These are phyloP conservation scores for Argyrosomus regius DNA, from an alignment of 2,797 vertebrate genomes.

Conservation along the genomic window DNA sequence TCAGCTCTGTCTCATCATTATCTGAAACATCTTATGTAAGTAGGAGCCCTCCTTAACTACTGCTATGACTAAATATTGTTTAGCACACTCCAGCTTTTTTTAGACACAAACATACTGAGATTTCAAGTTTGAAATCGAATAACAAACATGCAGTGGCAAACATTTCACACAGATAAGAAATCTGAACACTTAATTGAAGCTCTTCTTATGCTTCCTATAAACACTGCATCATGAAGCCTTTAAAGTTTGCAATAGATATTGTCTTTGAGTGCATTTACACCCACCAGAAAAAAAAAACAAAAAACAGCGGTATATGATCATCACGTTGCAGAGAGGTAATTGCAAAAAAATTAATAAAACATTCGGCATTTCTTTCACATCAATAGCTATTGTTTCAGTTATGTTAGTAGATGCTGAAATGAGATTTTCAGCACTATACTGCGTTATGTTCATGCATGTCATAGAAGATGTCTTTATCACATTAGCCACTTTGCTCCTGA, in stretches of 20 bases:
- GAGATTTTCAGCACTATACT: background rate
- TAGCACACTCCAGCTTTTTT: background rate
- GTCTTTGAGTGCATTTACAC: background rate
- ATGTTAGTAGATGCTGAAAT: background rate
- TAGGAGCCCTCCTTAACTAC: background rate
- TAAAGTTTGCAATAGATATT: conserved; percentile 15
- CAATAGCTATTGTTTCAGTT: background rate
- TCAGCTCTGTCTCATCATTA: background rate
- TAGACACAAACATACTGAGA: background rate
- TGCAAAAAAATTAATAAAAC: conserved; percentile 29
- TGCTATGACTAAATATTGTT: background rate
- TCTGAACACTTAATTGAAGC: conserved; percentile 9
- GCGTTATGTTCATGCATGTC: background rate
- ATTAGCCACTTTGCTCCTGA: background rate
- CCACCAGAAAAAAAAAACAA: background rate
- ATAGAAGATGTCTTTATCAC: background rate
- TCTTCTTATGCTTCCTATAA: background rate
- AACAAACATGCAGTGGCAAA: background rate
- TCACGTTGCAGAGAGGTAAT: conserved; percentile 9
- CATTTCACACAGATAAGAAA: conserved; percentile 5
- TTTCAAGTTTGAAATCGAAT: background rate
- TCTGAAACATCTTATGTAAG: background rate
- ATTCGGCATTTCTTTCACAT: background rate
- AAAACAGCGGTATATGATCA: background rate
- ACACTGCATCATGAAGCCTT: background rate